Evolutionary conservation across 2,888 invertebrate species (phyloP).

Genomic region (Sialis lutaria): DNA sequence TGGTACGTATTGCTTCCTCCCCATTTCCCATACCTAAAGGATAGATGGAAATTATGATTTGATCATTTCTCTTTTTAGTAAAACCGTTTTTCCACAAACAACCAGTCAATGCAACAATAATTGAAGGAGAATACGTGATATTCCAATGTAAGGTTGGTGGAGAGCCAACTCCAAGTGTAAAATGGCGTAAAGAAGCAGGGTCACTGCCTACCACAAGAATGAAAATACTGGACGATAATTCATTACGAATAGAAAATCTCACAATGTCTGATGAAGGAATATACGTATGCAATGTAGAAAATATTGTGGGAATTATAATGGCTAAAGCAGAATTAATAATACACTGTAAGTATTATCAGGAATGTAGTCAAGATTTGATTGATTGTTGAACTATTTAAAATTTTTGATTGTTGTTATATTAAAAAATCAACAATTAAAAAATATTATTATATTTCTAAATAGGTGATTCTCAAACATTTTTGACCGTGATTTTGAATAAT

Average conservation of each 20-base stretch:
- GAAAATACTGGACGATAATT: conserved; percentile 55
- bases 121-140: conserved; percentile 68
- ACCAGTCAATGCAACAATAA: conserved; percentile 71
- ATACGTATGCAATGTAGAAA: conserved; percentile 81
- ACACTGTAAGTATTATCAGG: conserved; percentile 53
- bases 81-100: conserved; percentile 78
- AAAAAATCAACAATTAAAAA: not conserved
- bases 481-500: not conserved
- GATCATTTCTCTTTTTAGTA: conserved; percentile 39
- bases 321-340: conserved; percentile 76
- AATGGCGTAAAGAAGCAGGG: conserved; percentile 78
- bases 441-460: no score
- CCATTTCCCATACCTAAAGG: no score
- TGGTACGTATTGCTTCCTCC: conserved; percentile 30
- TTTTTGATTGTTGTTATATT: not conserved
- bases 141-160: conserved; percentile 83
- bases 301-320: conserved; percentile 70
- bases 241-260: conserved; percentile 67
- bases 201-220: conserved; percentile 68
- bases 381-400: not conserved
- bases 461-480: no score
- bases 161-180: conserved; percentile 74
- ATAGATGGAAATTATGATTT: no score
- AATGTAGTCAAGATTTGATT: not conserved
- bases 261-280: conserved; percentile 70